These are phyloP conservation scores for Athene cunicularia DNA, from an alignment of 2,113 vertebrate genomes.

Conservation along the genomic window DNA sequence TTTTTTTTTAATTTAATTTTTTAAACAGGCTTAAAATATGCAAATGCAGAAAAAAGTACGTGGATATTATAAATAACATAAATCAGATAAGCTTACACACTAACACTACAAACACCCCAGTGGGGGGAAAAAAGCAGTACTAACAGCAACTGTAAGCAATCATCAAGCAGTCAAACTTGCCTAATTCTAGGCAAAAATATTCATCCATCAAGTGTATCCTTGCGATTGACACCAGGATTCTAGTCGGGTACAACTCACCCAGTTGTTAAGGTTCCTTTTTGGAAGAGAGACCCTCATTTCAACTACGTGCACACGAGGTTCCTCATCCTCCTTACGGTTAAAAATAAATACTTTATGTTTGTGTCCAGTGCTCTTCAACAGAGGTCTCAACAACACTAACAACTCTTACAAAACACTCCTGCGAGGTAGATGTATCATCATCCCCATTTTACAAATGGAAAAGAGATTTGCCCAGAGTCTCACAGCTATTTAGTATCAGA, in stretches of 20 bases:
- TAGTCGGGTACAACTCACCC: background rate
- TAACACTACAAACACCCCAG: background rate
- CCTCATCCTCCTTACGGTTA: background rate
- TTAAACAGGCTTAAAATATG: background rate
- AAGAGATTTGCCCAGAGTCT: background rate
- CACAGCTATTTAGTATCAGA: background rate
- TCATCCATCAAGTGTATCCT: background rate
- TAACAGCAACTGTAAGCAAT: background rate
- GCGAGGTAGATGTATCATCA: conserved; percentile 39
- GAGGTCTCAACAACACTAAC: background rate
- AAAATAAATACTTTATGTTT: conserved; percentile 21
- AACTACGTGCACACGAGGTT: background rate
- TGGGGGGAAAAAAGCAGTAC: background rate
- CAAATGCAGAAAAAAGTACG: background rate
- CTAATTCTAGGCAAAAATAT: background rate
- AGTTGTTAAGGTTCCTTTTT: background rate
- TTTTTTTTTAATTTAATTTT: background rate
- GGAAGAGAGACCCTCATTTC: background rate
- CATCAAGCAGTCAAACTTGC: background rate
- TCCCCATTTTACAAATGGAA: background rate
- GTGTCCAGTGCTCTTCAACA: background rate
- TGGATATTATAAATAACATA: conserved; percentile 33
- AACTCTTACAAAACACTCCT: background rate
- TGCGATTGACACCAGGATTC: background rate
- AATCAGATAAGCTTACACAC: background rate